phyloP scores from a whole-genome alignment of 2,888 invertebrate species.

The Mesorhabditis belari region DNA sequence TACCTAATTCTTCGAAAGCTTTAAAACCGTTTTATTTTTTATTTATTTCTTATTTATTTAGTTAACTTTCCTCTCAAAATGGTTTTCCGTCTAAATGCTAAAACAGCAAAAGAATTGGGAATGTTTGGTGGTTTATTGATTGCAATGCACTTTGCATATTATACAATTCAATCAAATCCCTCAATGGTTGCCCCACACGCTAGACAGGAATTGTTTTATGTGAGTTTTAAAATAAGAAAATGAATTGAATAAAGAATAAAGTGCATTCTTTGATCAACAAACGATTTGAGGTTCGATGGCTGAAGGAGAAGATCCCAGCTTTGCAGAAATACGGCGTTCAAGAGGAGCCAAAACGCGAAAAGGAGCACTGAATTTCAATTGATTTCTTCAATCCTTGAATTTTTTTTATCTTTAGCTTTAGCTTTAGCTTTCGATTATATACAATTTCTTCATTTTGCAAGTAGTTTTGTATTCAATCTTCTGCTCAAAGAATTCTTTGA shows the following conservation, averaged over 20 bases:
- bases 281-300: slow-evolving; percentile 17
- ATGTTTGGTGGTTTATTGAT: background rate
- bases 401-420: background rate
- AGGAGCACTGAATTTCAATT: background rate
- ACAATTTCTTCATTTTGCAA: background rate
- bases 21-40: no score
- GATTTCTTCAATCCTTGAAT: background rate
- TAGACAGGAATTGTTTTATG: slow-evolving; percentile 43
- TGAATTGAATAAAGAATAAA: no score
- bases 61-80: background rate
- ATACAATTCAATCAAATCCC: slow-evolving; percentile 42
- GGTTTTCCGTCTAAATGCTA: background rate
- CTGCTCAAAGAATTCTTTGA: background rate
- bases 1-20: no score
- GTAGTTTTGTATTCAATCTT: background rate
- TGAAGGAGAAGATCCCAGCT: slow-evolving; percentile 39
- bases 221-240: slow-evolving; percentile 9
- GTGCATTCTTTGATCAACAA: background rate
- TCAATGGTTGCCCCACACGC: slow-evolving; percentile 31
- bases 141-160: slow-evolving; percentile 47
- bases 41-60: no score
- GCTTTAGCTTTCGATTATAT: no score
- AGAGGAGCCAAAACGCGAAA: slow-evolving; percentile 9
- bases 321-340: slow-evolving; percentile 29
- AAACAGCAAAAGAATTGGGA: background rate